A percentile compares a stretch with the other conserved stretches of the same genome.
These are phyloP conservation scores for Callospermophilus lateralis DNA, from an alignment of 2,113 vertebrate species.

Conservation along the genomic window DNA sequence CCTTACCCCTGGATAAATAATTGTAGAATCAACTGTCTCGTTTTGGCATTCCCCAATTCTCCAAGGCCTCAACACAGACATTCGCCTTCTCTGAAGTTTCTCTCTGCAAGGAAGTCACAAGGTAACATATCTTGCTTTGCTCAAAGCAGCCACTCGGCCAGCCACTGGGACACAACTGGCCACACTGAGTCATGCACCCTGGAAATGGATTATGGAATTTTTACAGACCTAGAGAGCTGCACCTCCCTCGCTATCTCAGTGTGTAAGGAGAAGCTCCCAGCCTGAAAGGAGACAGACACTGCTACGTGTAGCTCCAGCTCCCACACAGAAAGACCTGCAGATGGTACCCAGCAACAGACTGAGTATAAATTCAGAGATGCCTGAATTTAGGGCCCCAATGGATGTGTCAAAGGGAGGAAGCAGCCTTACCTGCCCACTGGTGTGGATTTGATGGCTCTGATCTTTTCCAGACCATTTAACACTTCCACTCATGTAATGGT, in stretches of 20 bases:
- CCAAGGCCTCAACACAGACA: background rate
- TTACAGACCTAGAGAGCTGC: background rate
- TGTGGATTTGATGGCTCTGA: constrained; percentile 12
- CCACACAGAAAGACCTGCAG: background rate
- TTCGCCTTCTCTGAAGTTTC: background rate
- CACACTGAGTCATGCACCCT: background rate
- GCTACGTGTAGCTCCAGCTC: background rate
- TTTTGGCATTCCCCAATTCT: background rate
- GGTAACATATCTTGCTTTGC: background rate
- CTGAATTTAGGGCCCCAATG: constrained; percentile 18
- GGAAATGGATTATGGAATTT: constrained; percentile 5
- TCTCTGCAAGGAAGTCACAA: background rate
- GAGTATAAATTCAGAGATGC: background rate
- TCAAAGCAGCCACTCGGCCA: background rate
- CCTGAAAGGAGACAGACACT: background rate
- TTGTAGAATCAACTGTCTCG: background rate
- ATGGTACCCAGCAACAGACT: background rate
- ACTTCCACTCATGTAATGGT: constrained; percentile 67
- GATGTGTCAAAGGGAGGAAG: background rate
- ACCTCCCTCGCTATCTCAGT: background rate
- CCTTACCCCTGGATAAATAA: background rate
- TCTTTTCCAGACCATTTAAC: constrained; percentile 79
- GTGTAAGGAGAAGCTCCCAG: background rate
- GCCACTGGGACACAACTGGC: background rate
- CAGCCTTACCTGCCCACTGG: background rate